Evolutionary conservation across 2,888 invertebrate genomes (phyloP).

Genomic region (Caenorhabditis japonica): DNA sequence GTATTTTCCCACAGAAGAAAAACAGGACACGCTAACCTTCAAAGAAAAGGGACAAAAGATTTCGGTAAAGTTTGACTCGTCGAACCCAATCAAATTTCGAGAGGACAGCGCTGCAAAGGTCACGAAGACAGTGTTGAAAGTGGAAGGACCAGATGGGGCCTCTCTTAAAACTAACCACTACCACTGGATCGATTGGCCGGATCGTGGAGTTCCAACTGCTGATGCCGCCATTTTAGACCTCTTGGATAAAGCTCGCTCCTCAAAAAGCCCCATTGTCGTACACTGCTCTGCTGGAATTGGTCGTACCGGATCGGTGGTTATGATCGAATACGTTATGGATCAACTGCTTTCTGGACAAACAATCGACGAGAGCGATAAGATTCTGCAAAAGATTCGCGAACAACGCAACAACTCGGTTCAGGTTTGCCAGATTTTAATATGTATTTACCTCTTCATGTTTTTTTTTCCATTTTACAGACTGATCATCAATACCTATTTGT

Average conservation of each 20-base stretch:
- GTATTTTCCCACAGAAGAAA: slow-evolving; percentile 50
- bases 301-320: slow-evolving; percentile 58
- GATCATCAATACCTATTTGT: slow-evolving; percentile 62
- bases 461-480: no score
- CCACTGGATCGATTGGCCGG: slow-evolving; percentile 65
- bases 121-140: slow-evolving; percentile 29
- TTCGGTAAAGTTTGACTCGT: slow-evolving; percentile 30
- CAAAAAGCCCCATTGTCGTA: slow-evolving; percentile 55
- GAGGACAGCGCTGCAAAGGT: slow-evolving; percentile 24
- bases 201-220: slow-evolving; percentile 56
- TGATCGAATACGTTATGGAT: slow-evolving; percentile 62
- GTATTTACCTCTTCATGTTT: no score
- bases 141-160: slow-evolving; percentile 17
- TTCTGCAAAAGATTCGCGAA: slow-evolving; percentile 55
- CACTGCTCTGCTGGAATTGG: slow-evolving; percentile 66
- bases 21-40: slow-evolving; percentile 36
- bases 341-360: slow-evolving; percentile 33
- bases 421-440: no score
- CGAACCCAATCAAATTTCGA: no score
- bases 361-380: slow-evolving; percentile 50
- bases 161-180: slow-evolving; percentile 46
- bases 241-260: slow-evolving; percentile 26
- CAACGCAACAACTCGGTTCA: slow-evolving; percentile 60
- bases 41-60: slow-evolving; percentile 38
- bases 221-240: slow-evolving; percentile 54